phyloP scores from a whole-genome alignment of 2,888 invertebrate species.

The Apotomis betuletana region DNA sequence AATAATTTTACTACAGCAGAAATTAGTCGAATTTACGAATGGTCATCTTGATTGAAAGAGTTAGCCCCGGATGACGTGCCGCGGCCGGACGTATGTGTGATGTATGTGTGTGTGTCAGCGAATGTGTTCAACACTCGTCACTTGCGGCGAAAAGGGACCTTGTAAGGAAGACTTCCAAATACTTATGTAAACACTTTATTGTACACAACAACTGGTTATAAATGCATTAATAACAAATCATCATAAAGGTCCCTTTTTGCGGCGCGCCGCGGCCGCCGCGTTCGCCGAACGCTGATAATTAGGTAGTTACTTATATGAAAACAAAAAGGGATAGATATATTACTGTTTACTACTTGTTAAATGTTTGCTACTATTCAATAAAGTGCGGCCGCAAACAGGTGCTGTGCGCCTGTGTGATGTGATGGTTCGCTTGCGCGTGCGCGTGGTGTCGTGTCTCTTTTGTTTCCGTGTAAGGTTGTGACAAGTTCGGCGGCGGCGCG shows the following conservation, averaged over 20 bases:
- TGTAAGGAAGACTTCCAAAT: background rate
- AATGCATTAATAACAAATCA: no score
- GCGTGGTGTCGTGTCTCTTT: no score
- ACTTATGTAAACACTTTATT: no score
- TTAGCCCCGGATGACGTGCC: background rate
- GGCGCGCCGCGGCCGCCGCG: conserved; percentile 9
- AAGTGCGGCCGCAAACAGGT: no score
- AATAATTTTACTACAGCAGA: no score
- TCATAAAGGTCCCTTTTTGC: conserved; percentile 6
- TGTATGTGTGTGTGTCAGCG: conserved; percentile 7
- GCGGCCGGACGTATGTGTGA: background rate
- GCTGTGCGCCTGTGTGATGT: no score
- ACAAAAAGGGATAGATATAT: no score
- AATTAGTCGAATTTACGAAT: background rate
- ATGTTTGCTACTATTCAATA: no score
- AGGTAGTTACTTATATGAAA: background rate
- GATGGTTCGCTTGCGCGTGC: no score
- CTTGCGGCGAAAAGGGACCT: conserved; percentile 12
- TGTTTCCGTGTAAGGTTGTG: background rate
- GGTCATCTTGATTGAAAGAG: background rate
- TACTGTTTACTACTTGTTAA: no score
- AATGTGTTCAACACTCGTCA: conserved; percentile 16
- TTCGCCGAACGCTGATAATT: background rate
- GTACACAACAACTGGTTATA: no score
- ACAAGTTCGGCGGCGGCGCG: conserved; percentile 8